Evolutionary conservation across 2,797 vertebrate species (phyloP).

Genomic region (Crypturellus tataupa): DNA sequence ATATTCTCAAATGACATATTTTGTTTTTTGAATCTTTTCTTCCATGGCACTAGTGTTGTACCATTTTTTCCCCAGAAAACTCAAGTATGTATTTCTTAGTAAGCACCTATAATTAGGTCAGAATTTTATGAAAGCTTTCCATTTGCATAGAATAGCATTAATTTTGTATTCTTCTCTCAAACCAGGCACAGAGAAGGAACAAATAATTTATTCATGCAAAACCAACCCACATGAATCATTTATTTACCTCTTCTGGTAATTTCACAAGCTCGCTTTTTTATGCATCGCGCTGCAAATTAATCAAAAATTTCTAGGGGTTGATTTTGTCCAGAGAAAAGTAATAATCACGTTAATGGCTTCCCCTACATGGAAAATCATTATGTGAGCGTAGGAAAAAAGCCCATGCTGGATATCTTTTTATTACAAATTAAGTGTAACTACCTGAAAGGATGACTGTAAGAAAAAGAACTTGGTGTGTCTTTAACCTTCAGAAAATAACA

Average conservation of each 20-base stretch:
- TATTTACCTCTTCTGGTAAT: conserved; percentile 79
- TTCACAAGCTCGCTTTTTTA: conserved; percentile 67
- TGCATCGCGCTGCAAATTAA: conserved; percentile 62
- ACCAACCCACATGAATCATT: conserved; percentile 80
- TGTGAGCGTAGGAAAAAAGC: conserved; percentile 66
- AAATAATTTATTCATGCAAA: conserved; percentile 83
- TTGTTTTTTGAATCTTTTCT: conserved; percentile 13
- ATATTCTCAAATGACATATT: background rate
- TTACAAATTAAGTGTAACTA: conserved; percentile 12
- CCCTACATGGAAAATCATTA: conserved; percentile 29
- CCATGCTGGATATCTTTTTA: background rate
- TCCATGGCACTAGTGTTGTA: background rate
- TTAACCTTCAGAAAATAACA: background rate
- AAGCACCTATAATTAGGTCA: conserved; percentile 76
- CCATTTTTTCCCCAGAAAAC: background rate
- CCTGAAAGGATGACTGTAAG: conserved; percentile 8
- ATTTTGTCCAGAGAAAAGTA: conserved; percentile 45
- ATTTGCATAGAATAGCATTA: conserved; percentile 77
- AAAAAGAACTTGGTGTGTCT: background rate
- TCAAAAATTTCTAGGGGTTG: conserved; percentile 25
- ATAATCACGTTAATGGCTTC: background rate
- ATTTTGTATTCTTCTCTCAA: conserved; percentile 76
- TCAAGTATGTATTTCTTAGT: conserved; percentile 37
- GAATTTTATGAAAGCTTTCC: conserved; percentile 66
- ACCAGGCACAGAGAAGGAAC: conserved; percentile 61